Conservation (phyloP, 2,113 vertebrate species). For the Phylloscopus trochiloides region DNA sequence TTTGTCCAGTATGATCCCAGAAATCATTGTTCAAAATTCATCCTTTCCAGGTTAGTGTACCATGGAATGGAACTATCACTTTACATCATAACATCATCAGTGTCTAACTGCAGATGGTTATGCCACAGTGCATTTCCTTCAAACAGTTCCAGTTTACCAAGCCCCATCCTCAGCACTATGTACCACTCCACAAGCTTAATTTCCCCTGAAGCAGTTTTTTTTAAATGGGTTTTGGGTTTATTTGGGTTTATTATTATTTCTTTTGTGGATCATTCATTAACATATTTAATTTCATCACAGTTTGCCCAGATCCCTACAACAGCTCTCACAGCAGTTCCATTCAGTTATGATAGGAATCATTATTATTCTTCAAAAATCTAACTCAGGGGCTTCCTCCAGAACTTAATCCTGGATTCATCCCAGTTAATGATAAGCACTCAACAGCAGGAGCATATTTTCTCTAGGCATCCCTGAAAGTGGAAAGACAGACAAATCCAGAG, state of each 20-base stretch:
- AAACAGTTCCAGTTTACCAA: neutral
- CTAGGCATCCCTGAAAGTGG: neutral
- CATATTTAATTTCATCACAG: neutral
- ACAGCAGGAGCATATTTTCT: neutral
- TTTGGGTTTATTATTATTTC: neutral
- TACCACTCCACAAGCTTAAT: neutral
- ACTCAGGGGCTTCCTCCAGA: neutral
- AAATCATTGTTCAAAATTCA: neutral
- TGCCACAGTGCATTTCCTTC: neutral
- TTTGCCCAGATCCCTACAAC: neutral
- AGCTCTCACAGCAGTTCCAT: neutral
- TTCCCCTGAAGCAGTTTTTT: neutral
- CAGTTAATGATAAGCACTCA: neutral
- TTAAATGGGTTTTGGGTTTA: neutral
- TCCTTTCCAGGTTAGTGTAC: neutral
- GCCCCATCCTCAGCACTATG: neutral
- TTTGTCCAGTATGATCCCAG: neutral
- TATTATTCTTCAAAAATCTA: neutral
- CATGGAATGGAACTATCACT: neutral
- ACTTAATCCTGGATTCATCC: neutral
- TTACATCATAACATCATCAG: neutral
- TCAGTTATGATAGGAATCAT: neutral
- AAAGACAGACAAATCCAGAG: neutral
- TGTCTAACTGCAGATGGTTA: neutral
- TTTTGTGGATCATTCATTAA: neutral